Evolutionary conservation across 2,888 invertebrate genomes (phyloP).

Genomic region (Lutraria lutraria): DNA sequence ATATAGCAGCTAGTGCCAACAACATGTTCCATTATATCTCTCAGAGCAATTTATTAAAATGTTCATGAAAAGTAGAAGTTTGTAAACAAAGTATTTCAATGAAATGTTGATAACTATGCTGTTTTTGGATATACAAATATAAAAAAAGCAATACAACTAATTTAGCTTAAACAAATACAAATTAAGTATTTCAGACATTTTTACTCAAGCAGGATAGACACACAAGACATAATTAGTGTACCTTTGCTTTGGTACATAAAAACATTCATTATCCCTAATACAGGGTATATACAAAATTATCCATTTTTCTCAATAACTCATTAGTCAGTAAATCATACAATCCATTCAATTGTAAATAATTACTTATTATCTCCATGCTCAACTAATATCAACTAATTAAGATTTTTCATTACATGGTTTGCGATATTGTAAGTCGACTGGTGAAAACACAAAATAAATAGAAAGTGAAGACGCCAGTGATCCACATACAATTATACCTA

Average conservation of each 20-base stretch:
- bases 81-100: constrained; percentile 4
- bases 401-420: background rate
- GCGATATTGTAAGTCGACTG: background rate
- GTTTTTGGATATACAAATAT: background rate
- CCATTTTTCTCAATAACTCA: background rate
- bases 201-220: background rate
- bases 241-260: background rate
- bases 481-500: background rate
- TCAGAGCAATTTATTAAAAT: background rate
- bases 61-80: constrained; percentile 15
- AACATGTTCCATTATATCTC: background rate
- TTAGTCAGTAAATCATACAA: background rate
- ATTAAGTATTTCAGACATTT: too few relatives aligned
- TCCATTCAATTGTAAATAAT: background rate
- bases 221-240: background rate
- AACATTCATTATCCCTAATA: background rate
- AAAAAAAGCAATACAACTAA: background rate
- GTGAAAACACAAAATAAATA: background rate
- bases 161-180: too few relatives aligned
- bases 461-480: background rate
- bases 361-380: background rate
- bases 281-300: background rate
- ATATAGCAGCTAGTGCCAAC: background rate
- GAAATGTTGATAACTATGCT: background rate
- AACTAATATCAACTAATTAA: background rate